Evolutionary conservation across 2,113 vertebrate species (phyloP), one percentile per base, ranked within the genome.

Genomic region (Passerina amoena): DNA sequence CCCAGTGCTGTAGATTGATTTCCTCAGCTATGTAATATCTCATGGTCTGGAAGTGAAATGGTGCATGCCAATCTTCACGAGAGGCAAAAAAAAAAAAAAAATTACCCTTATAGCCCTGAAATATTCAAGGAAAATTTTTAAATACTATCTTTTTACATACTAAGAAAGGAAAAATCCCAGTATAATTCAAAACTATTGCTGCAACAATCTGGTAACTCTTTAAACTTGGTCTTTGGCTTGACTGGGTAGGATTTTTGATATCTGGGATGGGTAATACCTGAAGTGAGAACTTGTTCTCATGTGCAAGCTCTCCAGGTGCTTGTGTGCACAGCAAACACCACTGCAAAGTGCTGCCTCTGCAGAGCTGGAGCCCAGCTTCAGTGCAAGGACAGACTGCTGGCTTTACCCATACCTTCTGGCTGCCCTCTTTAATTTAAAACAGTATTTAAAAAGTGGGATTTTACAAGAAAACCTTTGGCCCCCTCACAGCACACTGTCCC

Each of bases 291-390:
- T 82, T 13, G 10, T 5, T 85, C 2, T 82, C 3, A 5, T 0
- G 20, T 30, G 15, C 22, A 40, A 21, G 33, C 56, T 82, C 18
- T 65, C 31, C 50, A 17, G 33, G 1, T 40, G 27, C 42, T 48
- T 0, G 0, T 37, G 57, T 47, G 33, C 16, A 23, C 51, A 30
- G 42, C 24, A 47, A 78, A 28, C 51, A 25, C 23, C 1, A 0
- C 17, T 11, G 22, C 14, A 24, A 82, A 68, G 20, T 10, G 15
- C n/a, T 61, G 44, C 2, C 0, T 18, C 28, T 59, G 40, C 48
- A 80, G 45, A 51, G 63, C n/a, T 27, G 11, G 54, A 88, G 37
- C 31, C 20, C 42, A 17, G 33, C 25, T 85, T 57, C 80, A 35
- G 38, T 16, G 47, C 33, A 50, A 24, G 2, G 13, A 60, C 19